Conservation (phyloP, 2,113 vertebrate genomes). For the Phalacrocorax aristotelis region DNA sequence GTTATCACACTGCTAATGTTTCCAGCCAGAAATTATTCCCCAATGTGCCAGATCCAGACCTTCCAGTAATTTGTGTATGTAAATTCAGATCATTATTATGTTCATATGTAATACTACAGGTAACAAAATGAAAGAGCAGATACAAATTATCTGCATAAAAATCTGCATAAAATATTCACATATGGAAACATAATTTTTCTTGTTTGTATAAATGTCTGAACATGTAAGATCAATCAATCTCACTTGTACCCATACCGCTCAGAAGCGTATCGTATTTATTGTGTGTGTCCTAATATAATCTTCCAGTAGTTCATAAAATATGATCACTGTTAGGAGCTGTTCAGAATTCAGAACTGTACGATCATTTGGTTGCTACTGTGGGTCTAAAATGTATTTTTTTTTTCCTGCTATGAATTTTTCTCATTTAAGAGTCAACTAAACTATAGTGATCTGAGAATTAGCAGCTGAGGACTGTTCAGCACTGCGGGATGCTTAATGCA, state of each 20-base stretch:
- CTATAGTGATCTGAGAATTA: neutral
- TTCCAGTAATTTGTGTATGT: conserved; percentile 55
- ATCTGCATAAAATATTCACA: conserved; percentile 46
- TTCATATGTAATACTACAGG: conserved; percentile 14
- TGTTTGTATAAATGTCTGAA: conserved; percentile 5
- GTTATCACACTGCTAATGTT: conserved; percentile 29
- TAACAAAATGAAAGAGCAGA: conserved; percentile 50
- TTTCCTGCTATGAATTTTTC: neutral
- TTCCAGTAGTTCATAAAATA: conserved; percentile 7
- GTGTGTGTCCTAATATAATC: neutral
- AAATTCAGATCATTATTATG: conserved; percentile 48
- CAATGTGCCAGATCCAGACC: conserved; percentile 8
- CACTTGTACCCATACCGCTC: neutral
- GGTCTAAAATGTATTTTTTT: neutral
- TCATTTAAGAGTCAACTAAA: conserved; percentile 3
- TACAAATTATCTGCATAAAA: conserved; percentile 39
- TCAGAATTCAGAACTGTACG: neutral
- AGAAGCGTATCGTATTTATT: neutral
- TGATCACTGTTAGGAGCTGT: neutral
- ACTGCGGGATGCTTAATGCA: conserved; percentile 26
- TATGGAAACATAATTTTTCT: conserved; percentile 12
- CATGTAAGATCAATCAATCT: conserved; percentile 13
- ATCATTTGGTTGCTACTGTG: neutral
- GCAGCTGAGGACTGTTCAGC: neutral
- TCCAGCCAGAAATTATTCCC: conserved; percentile 30